Evolutionary conservation across 2,113 vertebrate genomes (phyloP).

Genomic region (Verasper variegatus): DNA sequence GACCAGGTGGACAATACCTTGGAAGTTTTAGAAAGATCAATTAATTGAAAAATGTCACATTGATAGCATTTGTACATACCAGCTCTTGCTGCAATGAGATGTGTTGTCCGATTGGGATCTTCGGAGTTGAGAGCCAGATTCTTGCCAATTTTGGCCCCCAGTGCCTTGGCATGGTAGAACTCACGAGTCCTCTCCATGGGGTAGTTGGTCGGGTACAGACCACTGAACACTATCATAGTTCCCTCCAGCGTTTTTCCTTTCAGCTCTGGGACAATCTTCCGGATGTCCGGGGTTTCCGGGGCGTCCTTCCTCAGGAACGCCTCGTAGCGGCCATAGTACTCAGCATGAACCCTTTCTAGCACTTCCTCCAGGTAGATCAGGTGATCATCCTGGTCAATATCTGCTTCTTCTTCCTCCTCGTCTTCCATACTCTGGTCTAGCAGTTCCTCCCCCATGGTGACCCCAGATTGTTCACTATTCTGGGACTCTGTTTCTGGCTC

Average conservation of each 20-base stretch:
- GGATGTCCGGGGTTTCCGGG: conserved; percentile 89
- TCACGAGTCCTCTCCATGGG: conserved; percentile 95
- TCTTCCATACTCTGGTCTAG: conserved; percentile 95
- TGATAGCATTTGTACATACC: conserved; percentile 79
- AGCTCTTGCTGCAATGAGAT: conserved; percentile 92
- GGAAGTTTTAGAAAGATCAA: neutral
- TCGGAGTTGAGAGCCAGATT: conserved; percentile 84
- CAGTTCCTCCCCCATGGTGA: conserved; percentile 92
- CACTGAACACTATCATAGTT: conserved; percentile 90
- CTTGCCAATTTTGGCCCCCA: conserved; percentile 91
- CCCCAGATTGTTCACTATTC: conserved; percentile 94
- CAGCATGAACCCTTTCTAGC: conserved; percentile 90
- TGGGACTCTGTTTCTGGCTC: conserved; percentile 96
- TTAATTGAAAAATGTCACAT: neutral
- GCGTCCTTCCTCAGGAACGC: conserved; percentile 84
- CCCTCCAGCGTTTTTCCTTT: conserved; percentile 89
- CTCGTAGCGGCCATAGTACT: conserved; percentile 93
- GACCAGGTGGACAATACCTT: neutral
- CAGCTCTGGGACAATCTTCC: conserved; percentile 93
- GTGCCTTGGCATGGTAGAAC: conserved; percentile 91
- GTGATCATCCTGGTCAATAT: conserved; percentile 91
- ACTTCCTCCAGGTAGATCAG: conserved; percentile 96
- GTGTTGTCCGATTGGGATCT: conserved; percentile 87
- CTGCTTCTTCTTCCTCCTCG: conserved; percentile 87
- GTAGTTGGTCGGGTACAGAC: conserved; percentile 95